These are phyloP conservation scores for Oenanthe oenanthe DNA, from an alignment of 2,113 vertebrate species.

Conservation along the genomic window DNA sequence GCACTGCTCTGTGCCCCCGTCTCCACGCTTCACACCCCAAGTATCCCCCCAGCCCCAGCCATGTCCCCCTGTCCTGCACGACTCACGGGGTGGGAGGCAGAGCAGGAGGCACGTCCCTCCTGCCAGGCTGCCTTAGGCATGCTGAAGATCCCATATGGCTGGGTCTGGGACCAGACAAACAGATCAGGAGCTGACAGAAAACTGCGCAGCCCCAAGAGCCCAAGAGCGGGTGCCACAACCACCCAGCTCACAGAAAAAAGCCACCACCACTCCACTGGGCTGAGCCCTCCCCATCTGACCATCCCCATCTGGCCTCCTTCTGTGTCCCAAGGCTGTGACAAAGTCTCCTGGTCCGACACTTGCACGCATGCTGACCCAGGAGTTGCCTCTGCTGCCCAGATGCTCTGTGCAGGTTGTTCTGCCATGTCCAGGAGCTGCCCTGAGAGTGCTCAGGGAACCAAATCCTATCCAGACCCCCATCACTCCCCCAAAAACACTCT, in stretches of 20 bases:
- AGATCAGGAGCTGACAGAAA: not conserved
- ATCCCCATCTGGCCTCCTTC: not conserved
- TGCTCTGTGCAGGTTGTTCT: rapidly evolving
- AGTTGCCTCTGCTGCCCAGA: not conserved
- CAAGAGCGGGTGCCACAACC: rapidly evolving
- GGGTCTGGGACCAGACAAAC: not conserved
- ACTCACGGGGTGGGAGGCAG: rapidly evolving
- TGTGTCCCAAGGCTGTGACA: not conserved
- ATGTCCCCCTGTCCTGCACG: not conserved
- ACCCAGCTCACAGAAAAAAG: not conserved
- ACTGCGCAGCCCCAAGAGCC: rapidly evolving
- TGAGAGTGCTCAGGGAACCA: not conserved
- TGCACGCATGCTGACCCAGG: rapidly evolving
- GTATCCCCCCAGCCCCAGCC: not conserved
- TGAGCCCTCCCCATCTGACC: rapidly evolving
- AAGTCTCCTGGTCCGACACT: not conserved
- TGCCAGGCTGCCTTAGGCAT: not conserved
- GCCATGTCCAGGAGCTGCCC: not conserved
- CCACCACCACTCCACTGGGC: not conserved
- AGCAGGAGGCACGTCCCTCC: not conserved
- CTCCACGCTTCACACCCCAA: rapidly evolving
- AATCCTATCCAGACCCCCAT: not conserved
- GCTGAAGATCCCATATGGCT: not conserved
- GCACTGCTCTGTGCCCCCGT: rapidly evolving
- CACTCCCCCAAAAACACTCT: not conserved